A percentile compares a stretch with the other conserved stretches of the same genome.
These are phyloP conservation scores for Neofelis nebulosa DNA, from an alignment of 2,113 vertebrate species.

Conservation along the genomic window DNA sequence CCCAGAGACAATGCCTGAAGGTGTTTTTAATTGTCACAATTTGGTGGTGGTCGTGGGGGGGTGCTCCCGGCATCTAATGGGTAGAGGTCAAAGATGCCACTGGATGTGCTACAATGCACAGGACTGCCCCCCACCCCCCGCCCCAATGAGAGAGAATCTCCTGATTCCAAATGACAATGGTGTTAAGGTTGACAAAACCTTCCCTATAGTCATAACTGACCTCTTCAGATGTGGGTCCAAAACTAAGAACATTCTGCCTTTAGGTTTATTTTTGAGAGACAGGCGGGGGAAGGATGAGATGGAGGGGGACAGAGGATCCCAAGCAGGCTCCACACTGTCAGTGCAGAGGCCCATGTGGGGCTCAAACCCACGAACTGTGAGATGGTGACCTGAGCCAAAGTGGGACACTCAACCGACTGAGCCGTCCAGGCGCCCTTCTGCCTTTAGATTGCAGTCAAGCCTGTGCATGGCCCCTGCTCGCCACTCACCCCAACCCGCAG, in stretches of 20 bases:
- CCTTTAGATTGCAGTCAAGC: neutral
- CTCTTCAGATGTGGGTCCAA: too few relatives aligned
- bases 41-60: neutral
- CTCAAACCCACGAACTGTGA: too few relatives aligned
- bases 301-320: too few relatives aligned
- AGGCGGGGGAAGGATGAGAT: too few relatives aligned
- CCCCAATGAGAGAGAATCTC: neutral
- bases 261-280: too few relatives aligned
- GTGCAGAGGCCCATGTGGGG: too few relatives aligned
- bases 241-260: neutral
- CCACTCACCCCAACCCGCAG: too few relatives aligned
- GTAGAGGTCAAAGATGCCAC: neutral
- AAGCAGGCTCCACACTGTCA: too few relatives aligned
- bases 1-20: neutral
- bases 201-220: neutral
- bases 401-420: too few relatives aligned
- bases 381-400: too few relatives aligned
- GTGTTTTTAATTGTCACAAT: neutral
- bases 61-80: neutral
- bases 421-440: neutral
- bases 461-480: neutral
- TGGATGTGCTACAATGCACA: accelerated
- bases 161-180: neutral
- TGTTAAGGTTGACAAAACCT: neutral
- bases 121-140: neutral